Base-by-base conservation (phyloP, 2,888 invertebrate species). In the Lepeophtheirus nordmannii region DNA sequence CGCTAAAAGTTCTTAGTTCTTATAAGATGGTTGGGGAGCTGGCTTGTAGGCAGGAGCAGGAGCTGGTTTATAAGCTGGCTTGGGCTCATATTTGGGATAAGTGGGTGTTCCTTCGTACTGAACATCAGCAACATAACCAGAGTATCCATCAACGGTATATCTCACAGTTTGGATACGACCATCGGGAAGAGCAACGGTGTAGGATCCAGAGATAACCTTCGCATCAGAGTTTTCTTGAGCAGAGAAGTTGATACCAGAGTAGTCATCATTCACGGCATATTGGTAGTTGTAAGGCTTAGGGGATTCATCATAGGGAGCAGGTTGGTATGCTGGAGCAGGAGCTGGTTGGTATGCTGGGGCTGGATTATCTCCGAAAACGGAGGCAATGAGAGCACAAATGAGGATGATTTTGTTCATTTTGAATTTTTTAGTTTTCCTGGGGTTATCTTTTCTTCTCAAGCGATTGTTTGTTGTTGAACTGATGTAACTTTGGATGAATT, bases 161-260 rank as follows among this genome's bases (percentile, higher is more conserved):
- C 20, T 59, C 59, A 59, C 59, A n/a, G 30, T 59, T 59, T 59
- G 59, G 59, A 30, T 59, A n/a, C 59, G 59, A 23, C 59, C 59
- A 10, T 59, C 59, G 59, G 59, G 59, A 23, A 59, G 59, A 14
- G 59, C 59, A 22, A 59, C 59, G 23, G 23, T 22, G 59, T 59
- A 59, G 10, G 22, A 22, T 22, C 59, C 59, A 10, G 22, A 23
- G 59, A 30, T n/a, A 30, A 59, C 23, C 41, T 41, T 41, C 14
- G 41, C 41, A 14, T 41, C 41, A 14, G 41, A 41, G 14, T 41
- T 14, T 14, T 41, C 41, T 41, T 41, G 41, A 14, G 41, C 41
- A 41, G 41, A 41, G 41, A 41, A 41, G 41, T 41, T 41, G 41
- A 41, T 14, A 14, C 41, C 41, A n/a, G 59, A 7, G 20, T 59